Conservation (phyloP, 2,888 invertebrate species). For the Erynnis tages region DNA sequence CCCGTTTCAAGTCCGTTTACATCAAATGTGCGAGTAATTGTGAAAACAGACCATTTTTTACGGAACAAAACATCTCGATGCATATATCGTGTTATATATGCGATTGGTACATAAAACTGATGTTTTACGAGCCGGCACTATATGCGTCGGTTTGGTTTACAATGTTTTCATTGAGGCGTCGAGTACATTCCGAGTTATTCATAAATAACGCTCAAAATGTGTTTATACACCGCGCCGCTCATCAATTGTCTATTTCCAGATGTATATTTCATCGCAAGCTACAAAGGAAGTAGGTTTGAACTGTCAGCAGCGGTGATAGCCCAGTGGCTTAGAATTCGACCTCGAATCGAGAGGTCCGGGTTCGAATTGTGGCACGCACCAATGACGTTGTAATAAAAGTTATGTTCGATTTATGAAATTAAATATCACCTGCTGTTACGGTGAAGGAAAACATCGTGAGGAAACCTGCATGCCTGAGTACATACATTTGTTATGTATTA, state of each 20-base stretch:
- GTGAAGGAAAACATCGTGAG: too few species aligned
- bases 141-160: conserved; percentile 45
- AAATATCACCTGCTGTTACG: too few species aligned
- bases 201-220: conserved; percentile 59
- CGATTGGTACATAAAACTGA: conserved; percentile 45
- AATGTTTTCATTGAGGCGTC: conserved; percentile 67
- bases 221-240: conserved; percentile 56
- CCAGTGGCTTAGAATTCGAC: too few species aligned
- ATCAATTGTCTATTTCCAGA: conserved; percentile 62
- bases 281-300: conserved; percentile 4
- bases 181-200: conserved; percentile 53
- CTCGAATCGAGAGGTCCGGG: too few species aligned
- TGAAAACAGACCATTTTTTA: conserved; percentile 38
- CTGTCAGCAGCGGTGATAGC: too few species aligned
- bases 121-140: conserved; percentile 39
- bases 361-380: too few species aligned
- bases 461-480: too few species aligned
- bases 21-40: conserved; percentile 35
- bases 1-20: conserved; percentile 23
- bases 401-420: too few species aligned
- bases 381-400: too few species aligned
- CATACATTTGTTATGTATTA: too few species aligned
- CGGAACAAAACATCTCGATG: conserved; percentile 44
- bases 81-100: conserved; percentile 31
- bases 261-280: conserved; percentile 47